Evolutionary conservation across 1,140 invertebrate genomes (phyloP), one percentile per base, ranked within the genome.

Genomic region (Papilio helenus): DNA sequence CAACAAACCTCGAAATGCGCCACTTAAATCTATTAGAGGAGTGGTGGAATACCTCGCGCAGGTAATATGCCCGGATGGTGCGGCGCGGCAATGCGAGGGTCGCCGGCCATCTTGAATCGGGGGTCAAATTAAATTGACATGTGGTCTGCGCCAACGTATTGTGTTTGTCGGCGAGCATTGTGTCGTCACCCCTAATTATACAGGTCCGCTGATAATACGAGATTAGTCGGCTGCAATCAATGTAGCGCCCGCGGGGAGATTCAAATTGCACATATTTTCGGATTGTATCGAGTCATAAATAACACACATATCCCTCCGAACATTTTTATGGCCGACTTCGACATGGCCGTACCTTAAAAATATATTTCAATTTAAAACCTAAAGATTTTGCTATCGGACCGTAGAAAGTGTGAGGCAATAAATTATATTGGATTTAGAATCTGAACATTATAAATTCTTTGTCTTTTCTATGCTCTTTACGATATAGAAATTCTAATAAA

Each of bases 91-190:
- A 44, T 49, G 58, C 71, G 86, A 87, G 87, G 89, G 89, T 85
- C 72, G 79, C 79, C 88, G 80, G 92, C 90, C 92, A 93, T 93
- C 89, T 92, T 94, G 89, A 79, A 91, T 90, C 81, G 85, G 83
- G 90, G 89, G 89, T 93, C 89, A 92, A 92, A 93, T 93, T 92
- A 92, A 93, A 92, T 93, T 92, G 90, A 91, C 90, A 92, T 92
- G 89, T 89, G 91, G 89, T 91, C 89, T 90, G 85, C 87, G 87
- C 89, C 89, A 88, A 91, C 90, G 87, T 90, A 93, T 93, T 91
- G 90, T 92, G 83, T 87, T 82, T 85, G 84, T 79, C 82, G 87
- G 81, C 84, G 80, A 86, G 85, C 86, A 92, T 93, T 94, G 90
- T 91, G 88, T 89, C 89, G 90, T 90, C 89, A 87, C 91, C 91